These are phyloP conservation scores for Origma solitaria DNA, from an alignment of 2,113 vertebrate species.

Conservation along the genomic window DNA sequence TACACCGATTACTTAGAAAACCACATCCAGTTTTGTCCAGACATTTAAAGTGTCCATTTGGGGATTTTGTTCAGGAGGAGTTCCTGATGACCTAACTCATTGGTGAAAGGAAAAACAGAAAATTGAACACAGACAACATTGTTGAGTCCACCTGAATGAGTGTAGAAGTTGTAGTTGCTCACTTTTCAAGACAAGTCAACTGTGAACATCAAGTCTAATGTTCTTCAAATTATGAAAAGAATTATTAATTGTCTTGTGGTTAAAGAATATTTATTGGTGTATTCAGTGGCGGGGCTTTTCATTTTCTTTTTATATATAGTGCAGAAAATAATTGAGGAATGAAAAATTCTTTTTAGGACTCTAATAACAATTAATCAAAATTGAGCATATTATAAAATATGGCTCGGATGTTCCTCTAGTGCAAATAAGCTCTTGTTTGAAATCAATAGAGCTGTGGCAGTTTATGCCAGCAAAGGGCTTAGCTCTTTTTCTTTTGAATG, in stretches of 20 bases:
- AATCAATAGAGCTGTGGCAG: constrained; percentile 17
- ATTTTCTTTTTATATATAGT: background rate
- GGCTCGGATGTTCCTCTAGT: background rate
- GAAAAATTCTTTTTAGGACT: background rate
- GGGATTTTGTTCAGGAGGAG: background rate
- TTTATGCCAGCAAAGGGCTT: constrained; percentile 5
- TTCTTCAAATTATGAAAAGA: background rate
- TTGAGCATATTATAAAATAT: background rate
- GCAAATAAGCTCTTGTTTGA: constrained; percentile 28
- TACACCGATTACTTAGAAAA: fast-evolving
- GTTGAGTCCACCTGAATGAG: background rate
- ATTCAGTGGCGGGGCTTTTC: background rate
- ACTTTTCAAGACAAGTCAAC: background rate
- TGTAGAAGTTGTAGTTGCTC: background rate
- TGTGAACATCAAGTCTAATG: background rate
- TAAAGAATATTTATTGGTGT: background rate
- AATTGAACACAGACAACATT: background rate
- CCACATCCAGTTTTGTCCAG: background rate
- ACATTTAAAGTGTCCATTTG: background rate
- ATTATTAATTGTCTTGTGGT: background rate
- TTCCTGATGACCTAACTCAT: background rate
- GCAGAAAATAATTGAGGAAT: background rate
- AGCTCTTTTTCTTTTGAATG: constrained; percentile 6
- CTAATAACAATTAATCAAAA: constrained; percentile 37
- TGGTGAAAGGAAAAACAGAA: background rate